phyloP scores from a whole-genome alignment of 2,797 vertebrate species.

The Dicrostonyx torquatus region DNA sequence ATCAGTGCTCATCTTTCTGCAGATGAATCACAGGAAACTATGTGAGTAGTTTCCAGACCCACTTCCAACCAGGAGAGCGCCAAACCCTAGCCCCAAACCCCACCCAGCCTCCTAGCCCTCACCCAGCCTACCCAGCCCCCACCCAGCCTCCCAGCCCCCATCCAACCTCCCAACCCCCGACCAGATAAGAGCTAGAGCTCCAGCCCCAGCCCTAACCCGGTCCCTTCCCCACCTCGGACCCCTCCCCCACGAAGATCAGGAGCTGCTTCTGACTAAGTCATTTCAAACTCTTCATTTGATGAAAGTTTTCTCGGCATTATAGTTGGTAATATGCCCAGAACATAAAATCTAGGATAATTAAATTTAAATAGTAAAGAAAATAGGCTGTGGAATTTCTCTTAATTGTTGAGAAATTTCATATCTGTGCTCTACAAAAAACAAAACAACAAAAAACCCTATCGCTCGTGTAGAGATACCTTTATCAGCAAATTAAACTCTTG shows the following conservation, averaged over 20 bases:
- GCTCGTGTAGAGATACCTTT: not conserved
- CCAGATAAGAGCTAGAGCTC: not conserved
- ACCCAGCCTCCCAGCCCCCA: not conserved
- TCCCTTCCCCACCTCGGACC: not conserved
- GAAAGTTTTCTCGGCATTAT: not conserved
- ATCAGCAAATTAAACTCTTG: not conserved
- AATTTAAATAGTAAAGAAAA: conserved; percentile 33
- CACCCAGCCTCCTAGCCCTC: not conserved
- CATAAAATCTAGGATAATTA: conserved; percentile 37
- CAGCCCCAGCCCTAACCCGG: not conserved
- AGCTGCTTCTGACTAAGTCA: not conserved
- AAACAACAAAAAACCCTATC: not conserved
- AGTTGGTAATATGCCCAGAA: conserved; percentile 3
- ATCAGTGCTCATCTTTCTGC: not conserved
- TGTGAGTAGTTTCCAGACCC: not conserved
- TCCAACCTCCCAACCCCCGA: not conserved
- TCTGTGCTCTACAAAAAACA: not conserved
- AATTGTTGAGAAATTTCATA: conserved; percentile 28
- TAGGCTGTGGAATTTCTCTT: not conserved
- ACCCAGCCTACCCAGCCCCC: not conserved
- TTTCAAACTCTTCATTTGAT: conserved; percentile 34
- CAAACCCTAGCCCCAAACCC: not conserved
- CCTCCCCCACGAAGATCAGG: not conserved
- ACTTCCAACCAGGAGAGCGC: not conserved
- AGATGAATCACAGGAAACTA: not conserved